These are phyloP conservation scores for Stramonita haemastoma DNA, from an alignment of 2,888 invertebrate genomes.

Conservation along the genomic window DNA sequence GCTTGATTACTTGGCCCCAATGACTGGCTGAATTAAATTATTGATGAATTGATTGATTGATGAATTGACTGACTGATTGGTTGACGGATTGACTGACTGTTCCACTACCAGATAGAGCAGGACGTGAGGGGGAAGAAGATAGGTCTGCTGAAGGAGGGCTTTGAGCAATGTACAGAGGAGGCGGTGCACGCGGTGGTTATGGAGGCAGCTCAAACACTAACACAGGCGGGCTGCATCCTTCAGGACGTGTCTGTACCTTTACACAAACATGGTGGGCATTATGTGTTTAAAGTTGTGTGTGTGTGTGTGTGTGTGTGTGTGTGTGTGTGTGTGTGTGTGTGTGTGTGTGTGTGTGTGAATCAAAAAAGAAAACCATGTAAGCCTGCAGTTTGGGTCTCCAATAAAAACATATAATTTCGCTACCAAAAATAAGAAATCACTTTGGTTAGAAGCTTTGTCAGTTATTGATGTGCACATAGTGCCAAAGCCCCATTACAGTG, in stretches of 20 bases:
- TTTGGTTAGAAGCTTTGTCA: constrained; percentile 69
- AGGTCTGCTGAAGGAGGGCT: constrained; percentile 71
- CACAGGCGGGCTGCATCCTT: constrained; percentile 57
- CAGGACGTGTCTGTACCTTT: constrained; percentile 54
- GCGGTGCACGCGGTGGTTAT: constrained; percentile 62
- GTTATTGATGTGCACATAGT: constrained; percentile 70
- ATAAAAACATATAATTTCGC: too few relatives aligned
- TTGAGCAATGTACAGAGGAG: constrained; percentile 57
- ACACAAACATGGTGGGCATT: constrained; percentile 12
- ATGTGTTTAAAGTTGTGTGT: too few relatives aligned
- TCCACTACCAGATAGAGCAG: constrained; percentile 55
- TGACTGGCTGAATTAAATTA: too few relatives aligned
- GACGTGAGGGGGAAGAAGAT: constrained; percentile 61
- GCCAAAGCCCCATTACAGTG: constrained; percentile 70
- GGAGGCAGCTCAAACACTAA: constrained; percentile 54
- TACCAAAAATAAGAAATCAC: constrained; percentile 60
- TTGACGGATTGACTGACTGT: too few relatives aligned
- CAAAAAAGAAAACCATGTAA: too few relatives aligned
- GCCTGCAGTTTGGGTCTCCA: too few relatives aligned
- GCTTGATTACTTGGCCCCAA: too few relatives aligned
- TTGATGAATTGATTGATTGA: too few relatives aligned
- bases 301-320: too few relatives aligned
- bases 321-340: too few relatives aligned
- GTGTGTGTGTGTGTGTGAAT: too few relatives aligned
- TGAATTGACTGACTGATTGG: too few relatives aligned